Percentiles rank a stretch among this genome's conserved stretches.
Conservation (phyloP, 1,140 invertebrate species). For the Lordiphosa clarofinis region DNA sequence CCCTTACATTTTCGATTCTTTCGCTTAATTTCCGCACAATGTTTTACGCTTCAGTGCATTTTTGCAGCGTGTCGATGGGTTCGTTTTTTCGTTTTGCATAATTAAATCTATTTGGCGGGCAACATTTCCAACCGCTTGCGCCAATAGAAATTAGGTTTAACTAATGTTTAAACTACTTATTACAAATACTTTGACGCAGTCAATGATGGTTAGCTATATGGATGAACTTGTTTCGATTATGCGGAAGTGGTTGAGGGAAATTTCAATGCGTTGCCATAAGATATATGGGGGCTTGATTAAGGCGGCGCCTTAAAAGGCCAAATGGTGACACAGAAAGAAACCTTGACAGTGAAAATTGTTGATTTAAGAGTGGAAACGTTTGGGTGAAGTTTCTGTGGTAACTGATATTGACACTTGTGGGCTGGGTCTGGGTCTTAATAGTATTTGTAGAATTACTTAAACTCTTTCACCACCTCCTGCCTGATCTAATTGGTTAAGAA, state of each 20-base stretch:
- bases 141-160: conserved; percentile 13
- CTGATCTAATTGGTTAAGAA: no score
- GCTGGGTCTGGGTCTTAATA: no score
- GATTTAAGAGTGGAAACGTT: conserved; percentile 16
- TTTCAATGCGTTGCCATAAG: conserved; percentile 16
- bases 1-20: conserved; percentile 35
- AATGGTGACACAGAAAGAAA: conserved; percentile 39
- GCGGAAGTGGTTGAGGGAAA: conserved; percentile 29
- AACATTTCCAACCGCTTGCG: conserved; percentile 7
- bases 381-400: background rate
- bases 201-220: conserved; percentile 17
- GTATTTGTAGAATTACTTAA: no score
- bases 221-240: conserved; percentile 26
- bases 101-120: conserved; percentile 52
- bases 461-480: no score
- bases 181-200: conserved; percentile 18
- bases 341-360: conserved; percentile 51
- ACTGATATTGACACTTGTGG: no score
- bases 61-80: conserved; percentile 28
- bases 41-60: conserved; percentile 36
- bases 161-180: conserved; percentile 25
- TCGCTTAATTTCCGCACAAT: conserved; percentile 41
- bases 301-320: conserved; percentile 48
- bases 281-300: conserved; percentile 5
- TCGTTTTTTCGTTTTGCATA: conserved; percentile 46